These are phyloP conservation scores for Watsonalla cultraria DNA, from an alignment of 2,888 invertebrate species.

Conservation along the genomic window DNA sequence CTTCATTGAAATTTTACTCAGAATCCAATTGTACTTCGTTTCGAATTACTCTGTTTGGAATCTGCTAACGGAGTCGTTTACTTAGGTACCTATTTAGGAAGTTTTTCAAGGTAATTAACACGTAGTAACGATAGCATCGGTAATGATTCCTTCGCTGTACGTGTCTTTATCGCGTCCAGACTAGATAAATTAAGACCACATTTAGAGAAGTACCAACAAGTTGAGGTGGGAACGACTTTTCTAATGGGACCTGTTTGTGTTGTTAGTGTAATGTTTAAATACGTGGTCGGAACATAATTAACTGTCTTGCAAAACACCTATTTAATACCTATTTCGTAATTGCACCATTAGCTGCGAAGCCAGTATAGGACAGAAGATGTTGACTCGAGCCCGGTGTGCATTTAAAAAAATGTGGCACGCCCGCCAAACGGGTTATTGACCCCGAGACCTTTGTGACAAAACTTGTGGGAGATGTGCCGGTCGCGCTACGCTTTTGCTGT, in stretches of 20 bases:
- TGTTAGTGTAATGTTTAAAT: too few species aligned
- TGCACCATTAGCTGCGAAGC: not conserved
- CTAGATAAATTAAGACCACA: not conserved
- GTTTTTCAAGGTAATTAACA: not conserved
- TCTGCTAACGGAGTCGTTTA: too few species aligned
- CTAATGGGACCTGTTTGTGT: too few species aligned
- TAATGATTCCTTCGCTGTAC: not conserved
- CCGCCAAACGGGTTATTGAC: conserved; percentile 71
- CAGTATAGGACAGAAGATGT: conserved; percentile 17
- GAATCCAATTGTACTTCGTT: too few species aligned
- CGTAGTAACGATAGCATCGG: not conserved
- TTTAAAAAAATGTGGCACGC: conserved; percentile 68
- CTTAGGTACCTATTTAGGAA: not conserved
- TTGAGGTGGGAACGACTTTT: not conserved
- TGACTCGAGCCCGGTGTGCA: conserved; percentile 40
- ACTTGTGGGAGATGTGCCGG: conserved; percentile 65
- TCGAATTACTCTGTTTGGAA: too few species aligned
- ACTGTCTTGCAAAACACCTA: too few species aligned
- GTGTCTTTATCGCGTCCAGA: not conserved
- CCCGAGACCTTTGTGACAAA: conserved; percentile 71
- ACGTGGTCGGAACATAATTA: too few species aligned
- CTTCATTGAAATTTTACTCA: too few species aligned
- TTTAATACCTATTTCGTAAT: not conserved
- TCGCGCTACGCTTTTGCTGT: conserved; percentile 36
- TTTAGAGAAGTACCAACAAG: not conserved